Evolutionary conservation across 2,888 invertebrate species (phyloP).

Genomic region (Scaptomyza reducta): DNA sequence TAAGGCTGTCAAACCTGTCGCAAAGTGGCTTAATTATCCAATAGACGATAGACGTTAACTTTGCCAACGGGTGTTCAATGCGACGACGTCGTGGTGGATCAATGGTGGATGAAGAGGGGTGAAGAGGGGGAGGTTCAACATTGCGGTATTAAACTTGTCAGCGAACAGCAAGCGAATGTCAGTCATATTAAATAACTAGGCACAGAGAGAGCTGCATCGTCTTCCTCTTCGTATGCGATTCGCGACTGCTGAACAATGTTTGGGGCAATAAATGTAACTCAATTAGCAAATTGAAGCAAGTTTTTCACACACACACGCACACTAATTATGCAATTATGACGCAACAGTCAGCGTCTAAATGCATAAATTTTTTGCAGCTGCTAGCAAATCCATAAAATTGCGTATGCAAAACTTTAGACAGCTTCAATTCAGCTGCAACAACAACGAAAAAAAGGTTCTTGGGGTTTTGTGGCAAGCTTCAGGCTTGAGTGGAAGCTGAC

Average conservation of each 20-base stretch:
- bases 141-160: slow-evolving; percentile 64
- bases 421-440: slow-evolving; percentile 48
- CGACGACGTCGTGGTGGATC: too few species aligned
- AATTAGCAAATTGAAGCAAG: slow-evolving; percentile 41
- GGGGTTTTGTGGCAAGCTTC: background rate
- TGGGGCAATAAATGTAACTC: slow-evolving; percentile 45
- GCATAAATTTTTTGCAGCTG: slow-evolving; percentile 16
- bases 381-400: slow-evolving; percentile 53
- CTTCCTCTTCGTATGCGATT: too few species aligned
- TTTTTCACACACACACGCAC: too few species aligned
- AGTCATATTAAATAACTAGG: slow-evolving; percentile 67
- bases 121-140: background rate
- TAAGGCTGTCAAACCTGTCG: slow-evolving; percentile 76
- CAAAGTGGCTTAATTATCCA: slow-evolving; percentile 80
- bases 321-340: slow-evolving; percentile 67
- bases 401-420: slow-evolving; percentile 58
- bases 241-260: too few species aligned
- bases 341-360: slow-evolving; percentile 25
- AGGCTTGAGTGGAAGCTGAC: background rate
- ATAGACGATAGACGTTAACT: slow-evolving; percentile 67
- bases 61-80: too few species aligned
- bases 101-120: too few species aligned
- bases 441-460: background rate
- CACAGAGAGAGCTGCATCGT: too few species aligned
- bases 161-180: slow-evolving; percentile 56